A percentile compares a stretch with the other conserved stretches of the same genome.
phyloP scores from a whole-genome alignment of 2,888 invertebrate species.

The Drosophila lutescens region DNA sequence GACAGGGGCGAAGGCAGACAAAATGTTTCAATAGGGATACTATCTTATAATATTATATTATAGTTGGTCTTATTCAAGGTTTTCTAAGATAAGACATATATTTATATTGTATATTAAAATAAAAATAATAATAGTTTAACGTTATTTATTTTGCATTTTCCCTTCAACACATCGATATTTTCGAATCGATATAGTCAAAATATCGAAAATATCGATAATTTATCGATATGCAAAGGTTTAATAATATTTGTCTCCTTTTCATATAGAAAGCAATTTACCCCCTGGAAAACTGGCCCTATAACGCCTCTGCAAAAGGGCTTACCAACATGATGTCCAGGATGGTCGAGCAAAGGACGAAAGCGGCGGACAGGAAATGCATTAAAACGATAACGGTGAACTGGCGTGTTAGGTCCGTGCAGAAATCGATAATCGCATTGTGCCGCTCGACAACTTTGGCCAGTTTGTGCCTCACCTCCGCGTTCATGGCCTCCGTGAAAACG shows the following conservation, averaged over 20 bases:
- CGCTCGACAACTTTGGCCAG: slow-evolving; percentile 71
- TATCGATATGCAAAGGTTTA: too few species aligned
- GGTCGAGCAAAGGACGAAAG: slow-evolving; percentile 81
- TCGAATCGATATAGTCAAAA: too few species aligned
- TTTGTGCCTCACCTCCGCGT: slow-evolving; percentile 60
- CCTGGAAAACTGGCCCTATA: not conserved
- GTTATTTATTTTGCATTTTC: too few species aligned
- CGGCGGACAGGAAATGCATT: slow-evolving; percentile 83
- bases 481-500: slow-evolving; percentile 59
- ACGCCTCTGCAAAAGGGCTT: slow-evolving; percentile 45
- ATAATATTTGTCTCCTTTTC: not conserved
- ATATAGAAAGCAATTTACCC: not conserved
- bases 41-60: too few species aligned
- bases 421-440: slow-evolving; percentile 82
- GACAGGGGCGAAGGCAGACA: not conserved
- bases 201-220: too few species aligned
- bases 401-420: slow-evolving; percentile 77
- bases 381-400: slow-evolving; percentile 81
- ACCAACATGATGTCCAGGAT: slow-evolving; percentile 83
- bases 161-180: too few species aligned
- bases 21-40: too few species aligned
- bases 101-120: too few species aligned
- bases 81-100: not conserved
- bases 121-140: too few species aligned
- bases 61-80: not conserved